Evolutionary conservation across 1,140 invertebrate genomes (phyloP), one percentile per base, ranked within the genome.

Genomic region (Drosophila arawakana): DNA sequence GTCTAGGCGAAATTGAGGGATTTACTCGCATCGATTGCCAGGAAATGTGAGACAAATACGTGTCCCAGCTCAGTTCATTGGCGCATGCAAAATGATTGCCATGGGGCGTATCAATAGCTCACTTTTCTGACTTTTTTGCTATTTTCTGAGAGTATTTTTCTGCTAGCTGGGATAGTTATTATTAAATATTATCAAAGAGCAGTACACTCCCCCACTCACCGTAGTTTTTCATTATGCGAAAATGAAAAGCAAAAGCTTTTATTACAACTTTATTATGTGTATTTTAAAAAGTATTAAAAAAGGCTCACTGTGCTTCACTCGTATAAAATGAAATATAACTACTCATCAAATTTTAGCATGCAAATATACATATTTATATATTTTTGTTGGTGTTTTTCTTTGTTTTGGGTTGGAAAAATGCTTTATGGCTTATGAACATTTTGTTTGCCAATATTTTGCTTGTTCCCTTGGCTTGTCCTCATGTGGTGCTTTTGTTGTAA

Each of bases 341-440:
- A 83, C 73, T 78, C 80, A 89, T 83, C 69, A 88, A 83, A 89
- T 81, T 85, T 81, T 78, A 80, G 81, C 61, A 80, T 78, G 78
- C 61, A 74, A 84, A 80, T 77, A 84, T 83, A 68, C 11, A 43
- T 43, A 43, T 43, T 13, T 43, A 10, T 43, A 43, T 60, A 76
- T 65, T 43, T 30, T 15, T 13, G 7, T 66, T 44, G 13, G 8
- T 15, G 21, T 49, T 63, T 47, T 57, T 65, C 18, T 21, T 30
- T 50, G 47, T 41, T 41, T 37, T n/a, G n/a, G 41, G 41, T 5
- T 43, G 41, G 55, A 60, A 46, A 63, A 76, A 62, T 80, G 58
- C 69, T 88, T 74, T 77, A 80, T 82, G 76, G 83, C 84, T 86
- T 86, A 86, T 86, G 81, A 88, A 72, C 80, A 83, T 86, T 74